phyloP scores from a whole-genome alignment of 1,140 invertebrate species.

The Heliconius hewitsoni region DNA sequence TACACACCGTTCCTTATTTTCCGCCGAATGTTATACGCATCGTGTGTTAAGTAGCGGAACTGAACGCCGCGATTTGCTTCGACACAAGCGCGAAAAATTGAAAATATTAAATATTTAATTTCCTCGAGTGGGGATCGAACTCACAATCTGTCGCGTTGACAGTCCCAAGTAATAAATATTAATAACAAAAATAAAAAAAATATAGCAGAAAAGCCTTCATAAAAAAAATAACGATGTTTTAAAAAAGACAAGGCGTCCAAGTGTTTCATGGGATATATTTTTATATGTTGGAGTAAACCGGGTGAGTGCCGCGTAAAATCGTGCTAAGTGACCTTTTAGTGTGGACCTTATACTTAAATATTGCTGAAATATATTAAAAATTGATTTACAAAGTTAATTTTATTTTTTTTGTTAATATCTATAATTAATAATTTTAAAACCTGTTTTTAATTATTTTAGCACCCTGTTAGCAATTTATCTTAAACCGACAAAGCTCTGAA shows the following conservation, averaged over 20 bases:
- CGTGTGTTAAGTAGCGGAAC: too few relatives aligned
- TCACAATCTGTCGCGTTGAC: too few relatives aligned
- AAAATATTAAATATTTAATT: too few relatives aligned
- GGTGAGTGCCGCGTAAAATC: constrained; percentile 19
- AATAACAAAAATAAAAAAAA: constrained; percentile 5
- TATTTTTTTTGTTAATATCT: too few relatives aligned
- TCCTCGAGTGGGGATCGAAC: too few relatives aligned
- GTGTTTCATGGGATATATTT: constrained; percentile 20
- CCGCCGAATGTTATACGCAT: too few relatives aligned
- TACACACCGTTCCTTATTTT: too few relatives aligned
- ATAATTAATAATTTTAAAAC: too few relatives aligned
- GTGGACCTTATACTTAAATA: not conserved
- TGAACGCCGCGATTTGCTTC: too few relatives aligned
- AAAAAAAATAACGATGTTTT: constrained; percentile 21
- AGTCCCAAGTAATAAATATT: not conserved
- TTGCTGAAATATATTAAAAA: not conserved
- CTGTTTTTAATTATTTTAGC: too few relatives aligned
- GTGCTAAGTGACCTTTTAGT: constrained; percentile 16
- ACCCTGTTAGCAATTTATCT: not conserved
- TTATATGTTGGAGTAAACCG: constrained; percentile 16
- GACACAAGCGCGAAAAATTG: too few relatives aligned
- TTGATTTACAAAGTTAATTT: too few relatives aligned
- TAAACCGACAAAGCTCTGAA: not conserved
- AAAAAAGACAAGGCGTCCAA: constrained; percentile 17
- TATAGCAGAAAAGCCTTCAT: not conserved